Conservation (phyloP, 2,797 vertebrate genomes). For the Syndactyla subalaris region DNA sequence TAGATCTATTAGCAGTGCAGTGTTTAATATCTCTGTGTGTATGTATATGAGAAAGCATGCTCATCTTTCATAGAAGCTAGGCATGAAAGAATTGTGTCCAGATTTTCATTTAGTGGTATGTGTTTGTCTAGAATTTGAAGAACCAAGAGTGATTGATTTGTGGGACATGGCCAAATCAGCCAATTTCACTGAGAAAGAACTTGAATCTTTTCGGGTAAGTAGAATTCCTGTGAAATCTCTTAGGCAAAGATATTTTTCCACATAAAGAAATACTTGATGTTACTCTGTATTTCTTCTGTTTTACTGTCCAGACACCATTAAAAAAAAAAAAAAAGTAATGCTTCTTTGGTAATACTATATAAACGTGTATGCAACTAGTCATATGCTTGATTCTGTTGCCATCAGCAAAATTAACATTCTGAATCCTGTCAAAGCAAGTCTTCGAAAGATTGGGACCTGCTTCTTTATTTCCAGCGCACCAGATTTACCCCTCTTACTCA, state of each 20-base stretch:
- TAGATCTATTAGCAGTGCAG: background rate
- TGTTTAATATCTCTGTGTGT: background rate
- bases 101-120: background rate
- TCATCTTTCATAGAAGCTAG: background rate
- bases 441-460: background rate
- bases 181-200: conserved; percentile 89
- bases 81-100: background rate
- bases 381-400: background rate
- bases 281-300: background rate
- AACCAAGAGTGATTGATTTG: conserved; percentile 94
- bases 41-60: background rate
- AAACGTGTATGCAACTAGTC: background rate
- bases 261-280: accelerated
- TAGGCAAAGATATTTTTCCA: background rate
- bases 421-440: background rate
- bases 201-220: conserved; percentile 91
- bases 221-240: background rate
- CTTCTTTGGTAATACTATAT: background rate
- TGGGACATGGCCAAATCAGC: conserved; percentile 92
- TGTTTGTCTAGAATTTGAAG: conserved; percentile 86
- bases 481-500: background rate
- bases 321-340: background rate
- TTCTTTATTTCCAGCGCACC: background rate
- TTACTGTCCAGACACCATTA: background rate
- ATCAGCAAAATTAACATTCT: background rate